A percentile compares a stretch with the other conserved stretches of the same genome.
Conservation (phyloP, 2,797 vertebrate genomes). For the Clarias fuscus region DNA sequence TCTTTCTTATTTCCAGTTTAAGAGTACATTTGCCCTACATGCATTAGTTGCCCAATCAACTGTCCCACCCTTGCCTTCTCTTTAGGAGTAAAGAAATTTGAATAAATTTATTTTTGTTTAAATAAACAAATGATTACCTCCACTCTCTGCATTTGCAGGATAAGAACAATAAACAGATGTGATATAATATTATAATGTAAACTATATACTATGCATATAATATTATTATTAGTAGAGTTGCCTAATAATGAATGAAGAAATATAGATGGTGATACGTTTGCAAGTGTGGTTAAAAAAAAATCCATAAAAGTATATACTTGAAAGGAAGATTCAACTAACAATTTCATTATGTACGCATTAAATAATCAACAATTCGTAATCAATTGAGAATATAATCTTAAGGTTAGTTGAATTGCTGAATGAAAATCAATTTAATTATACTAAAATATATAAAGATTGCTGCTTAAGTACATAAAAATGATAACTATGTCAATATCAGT, state of each 20-base stretch:
- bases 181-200: neutral
- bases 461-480: conserved; percentile 25
- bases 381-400: neutral
- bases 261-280: neutral
- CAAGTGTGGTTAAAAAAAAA: neutral
- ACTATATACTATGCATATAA: neutral
- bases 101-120: neutral
- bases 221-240: neutral
- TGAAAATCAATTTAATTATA: neutral
- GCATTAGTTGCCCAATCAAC: neutral
- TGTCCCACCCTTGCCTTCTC: neutral
- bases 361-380: neutral
- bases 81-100: neutral
- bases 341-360: neutral
- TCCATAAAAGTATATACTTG: neutral
- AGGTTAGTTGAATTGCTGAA: neutral
- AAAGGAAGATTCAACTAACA: neutral
- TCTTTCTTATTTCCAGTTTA: neutral
- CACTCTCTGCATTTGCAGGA: neutral
- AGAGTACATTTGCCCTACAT: neutral
- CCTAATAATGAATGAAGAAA: neutral
- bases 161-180: neutral
- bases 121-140: neutral
- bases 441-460: conserved; percentile 24
- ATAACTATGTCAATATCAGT: conserved; percentile 50